Evolutionary conservation across 64 coral and sea anemone genomes (phyloP).

Genomic region (Montipora capricornis): DNA sequence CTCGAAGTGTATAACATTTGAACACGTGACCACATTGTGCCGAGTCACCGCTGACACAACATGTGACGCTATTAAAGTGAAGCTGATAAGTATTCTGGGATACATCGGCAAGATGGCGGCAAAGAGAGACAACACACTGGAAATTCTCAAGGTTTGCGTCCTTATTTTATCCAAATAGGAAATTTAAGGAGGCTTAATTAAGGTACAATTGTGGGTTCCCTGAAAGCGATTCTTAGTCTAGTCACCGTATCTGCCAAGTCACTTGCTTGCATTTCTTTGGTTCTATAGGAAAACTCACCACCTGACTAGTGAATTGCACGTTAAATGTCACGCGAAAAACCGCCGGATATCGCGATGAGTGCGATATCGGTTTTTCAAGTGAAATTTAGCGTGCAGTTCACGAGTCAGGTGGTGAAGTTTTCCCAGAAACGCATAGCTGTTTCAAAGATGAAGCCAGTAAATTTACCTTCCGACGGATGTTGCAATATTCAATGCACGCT

Average conservation of each 20-base stretch:
- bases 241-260: too few species aligned
- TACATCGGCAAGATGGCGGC: constrained; percentile 93
- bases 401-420: too few species aligned
- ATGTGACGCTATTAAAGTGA: constrained; percentile 91
- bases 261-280: too few species aligned
- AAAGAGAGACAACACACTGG: constrained; percentile 58
- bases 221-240: background rate
- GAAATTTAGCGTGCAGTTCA: too few species aligned
- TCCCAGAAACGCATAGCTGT: too few species aligned
- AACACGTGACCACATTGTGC: constrained; percentile 85
- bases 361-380: too few species aligned
- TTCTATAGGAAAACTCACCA: too few species aligned
- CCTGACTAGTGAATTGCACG: background rate
- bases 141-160: constrained; percentile 76
- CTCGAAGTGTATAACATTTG: constrained; percentile 80
- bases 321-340: background rate
- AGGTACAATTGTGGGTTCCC: background rate
- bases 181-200: background rate
- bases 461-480: too few species aligned
- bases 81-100: constrained; percentile 91
- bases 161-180: background rate
- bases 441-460: too few species aligned
- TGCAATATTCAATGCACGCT: too few species aligned
- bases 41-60: constrained; percentile 34
- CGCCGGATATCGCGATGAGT: too few species aligned